Base-by-base conservation (phyloP, 2,888 invertebrate species). In the Xylophagus ater region DNA sequence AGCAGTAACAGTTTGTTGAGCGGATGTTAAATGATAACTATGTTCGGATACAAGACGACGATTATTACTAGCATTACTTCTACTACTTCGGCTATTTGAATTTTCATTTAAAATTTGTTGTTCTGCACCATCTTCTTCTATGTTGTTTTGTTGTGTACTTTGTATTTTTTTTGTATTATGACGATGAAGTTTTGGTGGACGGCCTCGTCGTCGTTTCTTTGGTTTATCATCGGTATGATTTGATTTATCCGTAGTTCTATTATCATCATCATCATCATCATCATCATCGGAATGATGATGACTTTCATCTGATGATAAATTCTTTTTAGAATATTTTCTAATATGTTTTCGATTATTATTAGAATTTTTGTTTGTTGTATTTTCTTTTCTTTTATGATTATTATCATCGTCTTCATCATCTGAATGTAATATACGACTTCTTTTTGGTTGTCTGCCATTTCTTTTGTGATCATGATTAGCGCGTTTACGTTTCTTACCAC, bases 11-110 rank as follows among this genome's bases (percentile, higher is more conserved):
- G n/a, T n/a, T n/a, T n/a, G n/a, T n/a, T n/a, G n/a, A n/a, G n/a
- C n/a, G n/a, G 51, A 57, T 19, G 49, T 57, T 34, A 64, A 46
- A 47, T 63, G 62, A 46, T 64, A 64, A 47, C 62, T 64, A 38
- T 64, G 65, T 49, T 65, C 64, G 26, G 59, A 59, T 44, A 63
- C 65, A 19, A 60, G 51, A 3, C 58, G 54, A 33, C 53, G 47
- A 3, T 51, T 51, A 9, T 54, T 51, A 9, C 45, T 43, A 37
- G 43, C 44, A 21, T 34, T 48, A 24, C 60, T 56, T 3, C 57
- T 59, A 17, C 44, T 39, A 19, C 25, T 31, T 40, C 31, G n/a
- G 40, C 37, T 43, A 42, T 34, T 12, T 33, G 36, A 10, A 36
- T 37, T 20, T 5, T 24, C 24, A 5, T 24, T n/a, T n/a, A n/a